Percentiles rank a stretch among this genome's conserved stretches.
Evolutionary conservation across 1,140 invertebrate genomes (phyloP).

Genomic region (Grapholita molesta): DNA sequence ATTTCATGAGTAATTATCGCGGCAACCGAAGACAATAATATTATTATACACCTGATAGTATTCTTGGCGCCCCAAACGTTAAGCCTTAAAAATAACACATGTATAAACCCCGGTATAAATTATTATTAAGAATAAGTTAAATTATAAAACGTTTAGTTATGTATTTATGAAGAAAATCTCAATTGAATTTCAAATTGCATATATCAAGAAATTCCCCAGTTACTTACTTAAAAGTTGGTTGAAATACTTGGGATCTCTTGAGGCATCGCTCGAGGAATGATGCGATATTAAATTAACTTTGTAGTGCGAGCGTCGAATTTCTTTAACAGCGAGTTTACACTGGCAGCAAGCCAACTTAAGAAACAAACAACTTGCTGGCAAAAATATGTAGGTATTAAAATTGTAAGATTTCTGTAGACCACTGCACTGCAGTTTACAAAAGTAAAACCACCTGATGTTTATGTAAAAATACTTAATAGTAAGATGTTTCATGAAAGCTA

Average conservation of each 20-base stretch:
- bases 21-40: too few relatives aligned
- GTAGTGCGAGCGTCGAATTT: background rate
- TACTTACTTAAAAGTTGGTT: background rate
- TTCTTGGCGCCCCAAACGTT: too few relatives aligned
- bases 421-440: background rate
- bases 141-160: too few relatives aligned
- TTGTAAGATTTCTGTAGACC: background rate
- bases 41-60: too few relatives aligned
- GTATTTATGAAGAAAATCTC: background rate
- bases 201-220: background rate
- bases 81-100: too few relatives aligned
- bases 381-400: background rate
- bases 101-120: too few relatives aligned
- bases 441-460: background rate
- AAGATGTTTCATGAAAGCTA: background rate
- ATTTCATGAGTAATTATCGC: too few relatives aligned
- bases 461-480: background rate
- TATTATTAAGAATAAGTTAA: too few relatives aligned
- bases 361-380: background rate
- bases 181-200: background rate
- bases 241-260: background rate
- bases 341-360: background rate
- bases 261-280: background rate
- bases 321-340: background rate
- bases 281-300: constrained; percentile 13